These are phyloP conservation scores for Tenthredo scrophulariae DNA, from an alignment of 2,888 invertebrate genomes.

Conservation along the genomic window DNA sequence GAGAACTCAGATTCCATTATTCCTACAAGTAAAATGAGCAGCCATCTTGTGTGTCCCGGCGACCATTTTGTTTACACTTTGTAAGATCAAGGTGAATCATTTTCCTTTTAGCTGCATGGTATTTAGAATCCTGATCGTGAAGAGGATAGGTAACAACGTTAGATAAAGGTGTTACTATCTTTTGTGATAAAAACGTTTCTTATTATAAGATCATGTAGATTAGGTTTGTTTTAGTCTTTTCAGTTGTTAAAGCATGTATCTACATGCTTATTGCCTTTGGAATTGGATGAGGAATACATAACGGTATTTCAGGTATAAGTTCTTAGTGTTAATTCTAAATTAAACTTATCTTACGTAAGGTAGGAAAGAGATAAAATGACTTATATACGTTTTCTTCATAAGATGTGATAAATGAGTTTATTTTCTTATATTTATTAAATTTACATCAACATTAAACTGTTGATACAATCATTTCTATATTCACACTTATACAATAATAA, in stretches of 20 bases:
- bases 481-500: conserved; percentile 15
- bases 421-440: conserved; percentile 17
- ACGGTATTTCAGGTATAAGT: not conserved
- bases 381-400: conserved; percentile 5
- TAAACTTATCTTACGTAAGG: conserved; percentile 35
- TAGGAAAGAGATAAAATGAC: conserved; percentile 48
- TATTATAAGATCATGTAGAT: not conserved
- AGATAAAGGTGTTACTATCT: not conserved
- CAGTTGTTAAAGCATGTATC: not conserved
- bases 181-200: not conserved
- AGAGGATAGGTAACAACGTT: not conserved
- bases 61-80: conserved; percentile 25
- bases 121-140: not conserved
- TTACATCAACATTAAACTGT: conserved; percentile 49
- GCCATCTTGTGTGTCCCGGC: conserved; percentile 23
- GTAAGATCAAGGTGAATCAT: not conserved
- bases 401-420: conserved; percentile 14
- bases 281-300: not conserved
- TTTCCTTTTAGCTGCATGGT: not conserved
- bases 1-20: not conserved
- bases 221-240: not conserved
- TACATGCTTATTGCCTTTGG: not conserved
- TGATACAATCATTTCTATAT: conserved; percentile 36
- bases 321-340: not conserved
- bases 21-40: not conserved